Percentiles rank a stretch among this genome's conserved stretches.
These are phyloP conservation scores for Oreortyx pictus DNA, from an alignment of 2,797 vertebrate species.

Conservation along the genomic window DNA sequence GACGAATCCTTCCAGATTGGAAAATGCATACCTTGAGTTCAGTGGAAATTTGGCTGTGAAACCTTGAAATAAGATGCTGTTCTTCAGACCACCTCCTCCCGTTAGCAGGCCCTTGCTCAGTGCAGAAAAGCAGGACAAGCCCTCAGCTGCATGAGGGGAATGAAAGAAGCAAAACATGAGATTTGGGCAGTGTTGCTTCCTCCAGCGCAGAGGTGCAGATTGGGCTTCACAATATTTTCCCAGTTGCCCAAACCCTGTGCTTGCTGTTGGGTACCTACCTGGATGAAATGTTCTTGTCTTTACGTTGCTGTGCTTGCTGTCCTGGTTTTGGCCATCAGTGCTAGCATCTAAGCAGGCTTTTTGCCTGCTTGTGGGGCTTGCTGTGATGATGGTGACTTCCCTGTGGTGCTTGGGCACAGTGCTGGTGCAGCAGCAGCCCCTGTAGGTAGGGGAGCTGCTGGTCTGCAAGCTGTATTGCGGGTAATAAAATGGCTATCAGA, in stretches of 20 bases:
- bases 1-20: neutral
- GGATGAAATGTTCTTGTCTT: neutral
- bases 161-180: neutral
- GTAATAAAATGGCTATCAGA: constrained; percentile 56
- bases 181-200: neutral
- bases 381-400: neutral
- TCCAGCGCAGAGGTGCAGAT: neutral
- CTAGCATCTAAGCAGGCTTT: neutral
- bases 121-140: neutral
- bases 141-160: neutral
- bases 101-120: neutral
- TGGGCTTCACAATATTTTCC: neutral
- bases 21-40: neutral
- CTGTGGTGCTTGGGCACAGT: neutral
- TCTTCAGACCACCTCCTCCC: neutral
- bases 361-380: neutral
- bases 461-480: constrained; percentile 59
- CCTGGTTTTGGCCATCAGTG: neutral
- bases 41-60: constrained; percentile 17
- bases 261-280: neutral
- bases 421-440: neutral
- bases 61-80: neutral
- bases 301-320: neutral
- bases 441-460: neutral
- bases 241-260: neutral